A percentile compares a stretch with the other conserved stretches of the same genome.
Evolutionary conservation across 2,113 vertebrate genomes (phyloP).

Genomic region (Cervus canadensis): DNA sequence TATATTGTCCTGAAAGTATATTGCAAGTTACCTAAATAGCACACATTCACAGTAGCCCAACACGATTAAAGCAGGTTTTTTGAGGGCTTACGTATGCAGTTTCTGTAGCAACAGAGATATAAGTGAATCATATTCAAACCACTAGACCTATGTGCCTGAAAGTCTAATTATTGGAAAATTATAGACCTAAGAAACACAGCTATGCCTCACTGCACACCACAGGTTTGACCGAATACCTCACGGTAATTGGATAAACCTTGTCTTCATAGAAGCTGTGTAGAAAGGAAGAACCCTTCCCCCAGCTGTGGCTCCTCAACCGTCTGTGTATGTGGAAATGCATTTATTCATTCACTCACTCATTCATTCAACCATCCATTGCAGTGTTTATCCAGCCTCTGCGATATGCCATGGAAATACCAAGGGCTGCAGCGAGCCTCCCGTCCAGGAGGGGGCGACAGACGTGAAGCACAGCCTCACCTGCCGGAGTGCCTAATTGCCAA

Average conservation of each 20-base stretch:
- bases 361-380: not conserved
- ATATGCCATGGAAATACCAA: not conserved
- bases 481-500: not conserved
- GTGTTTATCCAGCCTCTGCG: not conserved
- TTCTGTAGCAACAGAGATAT: slow-evolving; percentile 48
- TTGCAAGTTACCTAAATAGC: slow-evolving; percentile 36
- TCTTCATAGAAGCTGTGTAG: not conserved
- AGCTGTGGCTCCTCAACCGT: not conserved
- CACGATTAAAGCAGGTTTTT: not conserved
- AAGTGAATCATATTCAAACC: slow-evolving; percentile 25
- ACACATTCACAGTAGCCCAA: not conserved
- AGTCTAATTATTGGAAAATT: slow-evolving; percentile 50
- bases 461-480: not conserved
- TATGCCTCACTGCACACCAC: not conserved
- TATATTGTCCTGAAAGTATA: slow-evolving; percentile 26
- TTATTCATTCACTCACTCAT: not conserved
- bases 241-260: not conserved
- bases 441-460: not conserved
- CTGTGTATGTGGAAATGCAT: not conserved
- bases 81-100: slow-evolving; percentile 6
- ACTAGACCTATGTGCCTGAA: not conserved
- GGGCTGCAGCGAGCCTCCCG: not conserved
- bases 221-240: not conserved
- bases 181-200: not conserved
- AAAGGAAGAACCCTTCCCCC: not conserved